Percentiles rank a stretch among this genome's conserved stretches.
These are phyloP conservation scores for Eulacestoma nigropectus DNA, from an alignment of 2,113 vertebrate genomes.

Conservation along the genomic window DNA sequence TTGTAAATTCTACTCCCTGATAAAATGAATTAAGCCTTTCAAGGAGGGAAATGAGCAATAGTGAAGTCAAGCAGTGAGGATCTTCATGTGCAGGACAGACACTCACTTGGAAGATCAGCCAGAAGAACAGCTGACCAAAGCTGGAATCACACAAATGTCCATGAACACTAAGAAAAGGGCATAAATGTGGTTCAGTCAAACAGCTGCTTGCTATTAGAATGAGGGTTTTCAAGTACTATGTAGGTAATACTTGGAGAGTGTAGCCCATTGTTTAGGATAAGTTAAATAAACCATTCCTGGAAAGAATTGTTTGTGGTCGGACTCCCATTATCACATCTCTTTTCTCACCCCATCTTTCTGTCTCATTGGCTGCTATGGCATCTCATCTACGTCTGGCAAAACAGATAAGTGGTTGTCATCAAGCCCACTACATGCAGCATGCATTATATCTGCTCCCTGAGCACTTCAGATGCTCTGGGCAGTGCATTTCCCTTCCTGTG, in stretches of 20 bases:
- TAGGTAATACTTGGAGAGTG: background rate
- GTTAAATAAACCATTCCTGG: background rate
- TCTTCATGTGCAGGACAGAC: background rate
- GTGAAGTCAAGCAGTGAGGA: background rate
- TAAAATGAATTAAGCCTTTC: background rate
- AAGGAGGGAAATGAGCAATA: background rate
- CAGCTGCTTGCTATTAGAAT: slow-evolving; percentile 4
- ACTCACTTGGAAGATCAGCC: background rate
- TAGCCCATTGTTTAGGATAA: background rate
- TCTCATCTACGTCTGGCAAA: background rate
- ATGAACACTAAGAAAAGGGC: background rate
- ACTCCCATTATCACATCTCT: background rate
- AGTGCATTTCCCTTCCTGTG: background rate
- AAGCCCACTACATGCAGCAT: background rate
- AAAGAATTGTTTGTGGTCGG: slow-evolving; percentile 10
- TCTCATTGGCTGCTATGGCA: background rate
- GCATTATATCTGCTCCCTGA: background rate
- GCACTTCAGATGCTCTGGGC: background rate
- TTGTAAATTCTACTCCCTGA: background rate
- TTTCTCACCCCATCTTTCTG: slow-evolving; percentile 14
- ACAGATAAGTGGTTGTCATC: background rate
- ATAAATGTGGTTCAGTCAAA: background rate
- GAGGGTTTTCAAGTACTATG: background rate
- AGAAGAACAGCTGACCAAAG: background rate
- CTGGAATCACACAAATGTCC: background rate